These are phyloP conservation scores for Abscondita cerata DNA, from an alignment of 2,888 invertebrate genomes.

Conservation along the genomic window DNA sequence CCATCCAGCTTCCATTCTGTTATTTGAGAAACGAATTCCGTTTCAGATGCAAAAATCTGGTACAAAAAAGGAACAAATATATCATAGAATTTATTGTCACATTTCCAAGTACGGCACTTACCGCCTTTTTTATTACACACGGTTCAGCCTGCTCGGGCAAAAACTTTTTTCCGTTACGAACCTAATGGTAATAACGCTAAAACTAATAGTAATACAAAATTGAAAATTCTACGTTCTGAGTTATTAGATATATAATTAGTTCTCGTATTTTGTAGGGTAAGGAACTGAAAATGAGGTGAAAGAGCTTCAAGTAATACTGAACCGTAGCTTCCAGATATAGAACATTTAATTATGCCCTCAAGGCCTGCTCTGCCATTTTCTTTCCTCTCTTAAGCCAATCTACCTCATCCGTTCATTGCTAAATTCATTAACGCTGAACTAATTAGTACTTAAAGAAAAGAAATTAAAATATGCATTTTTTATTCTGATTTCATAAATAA, in stretches of 20 bases:
- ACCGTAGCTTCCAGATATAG: constrained; percentile 29
- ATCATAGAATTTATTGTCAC: constrained; percentile 24
- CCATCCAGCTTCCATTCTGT: constrained; percentile 30
- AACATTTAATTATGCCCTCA: constrained; percentile 32
- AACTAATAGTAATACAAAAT: constrained; percentile 13
- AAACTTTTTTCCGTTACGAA: too few relatives aligned
- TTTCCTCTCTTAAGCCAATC: constrained; percentile 28
- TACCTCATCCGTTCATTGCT: constrained; percentile 28
- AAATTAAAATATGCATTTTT: constrained; percentile 23
- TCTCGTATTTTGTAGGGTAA: constrained; percentile 24
- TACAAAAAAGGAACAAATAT: constrained; percentile 31
- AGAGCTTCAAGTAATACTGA: constrained; percentile 17
- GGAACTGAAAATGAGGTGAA: constrained; percentile 25
- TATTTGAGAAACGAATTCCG: constrained; percentile 39
- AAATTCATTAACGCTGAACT: constrained; percentile 30
- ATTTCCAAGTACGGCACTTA: constrained; percentile 10
- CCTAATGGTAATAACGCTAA: constrained; percentile 9
- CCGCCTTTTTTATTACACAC: constrained; percentile 10
- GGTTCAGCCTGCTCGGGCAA: too few relatives aligned
- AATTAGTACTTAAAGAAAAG: constrained; percentile 29
- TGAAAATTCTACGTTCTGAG: constrained; percentile 16
- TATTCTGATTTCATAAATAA: constrained; percentile 20
- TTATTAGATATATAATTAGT: constrained; percentile 17
- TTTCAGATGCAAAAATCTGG: constrained; percentile 28
- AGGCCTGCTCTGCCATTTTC: constrained; percentile 29